These are phyloP conservation scores for Parasteatoda lunata DNA, from an alignment of 2,888 invertebrate genomes.

Conservation along the genomic window DNA sequence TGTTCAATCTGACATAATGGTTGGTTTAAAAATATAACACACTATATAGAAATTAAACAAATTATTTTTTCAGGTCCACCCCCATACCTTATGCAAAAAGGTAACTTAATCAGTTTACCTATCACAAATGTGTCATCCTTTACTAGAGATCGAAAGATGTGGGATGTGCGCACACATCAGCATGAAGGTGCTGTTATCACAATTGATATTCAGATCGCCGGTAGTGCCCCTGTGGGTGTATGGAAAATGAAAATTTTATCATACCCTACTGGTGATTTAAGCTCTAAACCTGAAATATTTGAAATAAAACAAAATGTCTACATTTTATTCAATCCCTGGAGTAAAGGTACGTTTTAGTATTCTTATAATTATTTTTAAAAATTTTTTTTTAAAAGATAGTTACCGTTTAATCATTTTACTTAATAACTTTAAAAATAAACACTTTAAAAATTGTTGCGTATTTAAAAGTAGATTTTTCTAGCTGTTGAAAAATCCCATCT, in stretches of 20 bases:
- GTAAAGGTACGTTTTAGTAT: slow-evolving; percentile 43
- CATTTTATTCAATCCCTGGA: slow-evolving; percentile 69
- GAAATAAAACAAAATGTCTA: slow-evolving; percentile 65
- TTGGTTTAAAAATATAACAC: no score
- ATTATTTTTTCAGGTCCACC: slow-evolving; percentile 78
- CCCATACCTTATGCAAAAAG: slow-evolving; percentile 79
- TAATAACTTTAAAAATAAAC: no score
- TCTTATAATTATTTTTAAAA: no score
- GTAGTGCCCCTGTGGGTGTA: slow-evolving; percentile 83
- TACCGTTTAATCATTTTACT: no score
- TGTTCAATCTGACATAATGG: no score
- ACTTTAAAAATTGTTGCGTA: no score
- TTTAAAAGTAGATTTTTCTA: no score
- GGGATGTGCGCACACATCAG: slow-evolving; percentile 78
- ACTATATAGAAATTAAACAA: no score
- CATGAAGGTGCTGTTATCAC: slow-evolving; percentile 70
- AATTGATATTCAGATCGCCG: slow-evolving; percentile 80
- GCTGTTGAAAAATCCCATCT: no score
- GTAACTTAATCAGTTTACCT: slow-evolving; percentile 80
- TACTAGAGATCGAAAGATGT: slow-evolving; percentile 77
- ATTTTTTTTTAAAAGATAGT: no score
- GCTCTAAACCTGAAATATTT: slow-evolving; percentile 76
- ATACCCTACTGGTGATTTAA: slow-evolving; percentile 77
- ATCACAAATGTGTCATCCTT: slow-evolving; percentile 78
- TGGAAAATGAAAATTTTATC: slow-evolving; percentile 86